Evolutionary conservation across 2,113 vertebrate genomes (phyloP).

Genomic region (Nettapus auritus): DNA sequence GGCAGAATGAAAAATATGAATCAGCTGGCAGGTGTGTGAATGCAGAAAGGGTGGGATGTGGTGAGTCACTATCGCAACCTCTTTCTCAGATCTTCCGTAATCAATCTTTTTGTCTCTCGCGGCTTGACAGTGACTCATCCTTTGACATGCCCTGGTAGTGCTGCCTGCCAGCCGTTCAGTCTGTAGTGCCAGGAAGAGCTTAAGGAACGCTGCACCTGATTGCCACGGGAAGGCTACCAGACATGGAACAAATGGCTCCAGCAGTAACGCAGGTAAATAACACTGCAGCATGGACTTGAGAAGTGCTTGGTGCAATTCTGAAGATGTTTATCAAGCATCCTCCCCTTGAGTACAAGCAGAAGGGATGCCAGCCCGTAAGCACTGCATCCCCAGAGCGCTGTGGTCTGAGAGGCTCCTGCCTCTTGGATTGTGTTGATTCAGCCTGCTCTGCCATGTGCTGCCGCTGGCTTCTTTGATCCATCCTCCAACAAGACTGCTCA

Average conservation of each 20-base stretch:
- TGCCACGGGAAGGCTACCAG: background rate
- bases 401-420: background rate
- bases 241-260: background rate
- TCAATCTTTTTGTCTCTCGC: constrained; percentile 66
- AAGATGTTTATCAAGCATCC: background rate
- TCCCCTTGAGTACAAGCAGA: background rate
- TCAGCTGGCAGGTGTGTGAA: constrained; percentile 63
- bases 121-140: constrained; percentile 72
- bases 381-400: background rate
- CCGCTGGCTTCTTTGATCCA: background rate
- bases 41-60: constrained; percentile 64
- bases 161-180: background rate
- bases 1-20: constrained; percentile 69
- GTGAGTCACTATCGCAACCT: constrained; percentile 69
- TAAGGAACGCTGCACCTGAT: background rate
- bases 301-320: background rate
- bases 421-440: background rate
- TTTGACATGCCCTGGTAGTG: constrained; percentile 62
- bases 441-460: background rate
- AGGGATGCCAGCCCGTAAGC: fast-evolving
- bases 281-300: background rate
- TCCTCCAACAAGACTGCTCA: background rate
- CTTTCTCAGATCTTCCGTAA: constrained; percentile 71
- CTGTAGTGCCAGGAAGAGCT: background rate
- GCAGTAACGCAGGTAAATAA: background rate